Percentiles rank a stretch among this genome's conserved stretches.
These are phyloP conservation scores for Aphidoletes aphidimyza DNA, from an alignment of 2,888 invertebrate genomes.

Conservation along the genomic window DNA sequence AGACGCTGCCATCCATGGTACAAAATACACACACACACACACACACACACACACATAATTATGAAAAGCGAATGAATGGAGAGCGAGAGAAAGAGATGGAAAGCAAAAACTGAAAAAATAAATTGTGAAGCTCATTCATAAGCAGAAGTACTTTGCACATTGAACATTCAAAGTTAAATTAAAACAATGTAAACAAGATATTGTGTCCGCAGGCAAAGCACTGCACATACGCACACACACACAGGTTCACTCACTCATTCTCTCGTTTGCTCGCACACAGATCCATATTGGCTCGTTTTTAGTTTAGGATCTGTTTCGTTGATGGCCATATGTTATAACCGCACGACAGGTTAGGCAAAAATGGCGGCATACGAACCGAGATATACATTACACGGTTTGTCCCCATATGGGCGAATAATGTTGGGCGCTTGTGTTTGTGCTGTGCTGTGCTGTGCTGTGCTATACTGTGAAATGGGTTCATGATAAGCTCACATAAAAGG, in stretches of 20 bases:
- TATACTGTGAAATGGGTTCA: conserved; percentile 38
- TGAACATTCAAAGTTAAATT: conserved; percentile 47
- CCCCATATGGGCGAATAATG: conserved; percentile 7
- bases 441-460: too few relatives aligned
- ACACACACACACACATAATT: too few relatives aligned
- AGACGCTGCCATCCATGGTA: not conserved
- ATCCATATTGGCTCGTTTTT: not conserved
- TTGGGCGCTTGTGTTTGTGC: not conserved
- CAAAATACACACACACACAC: too few relatives aligned
- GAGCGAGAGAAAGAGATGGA: not conserved
- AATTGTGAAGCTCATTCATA: not conserved
- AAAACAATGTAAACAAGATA: conserved; percentile 47
- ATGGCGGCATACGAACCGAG: conserved; percentile 42
- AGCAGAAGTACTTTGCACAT: conserved; percentile 30
- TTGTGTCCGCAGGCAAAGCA: conserved; percentile 20
- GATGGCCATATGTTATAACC: conserved; percentile 36
- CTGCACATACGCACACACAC: not conserved
- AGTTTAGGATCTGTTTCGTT: conserved; percentile 28
- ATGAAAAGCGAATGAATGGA: too few relatives aligned
- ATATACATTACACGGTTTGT: too few relatives aligned
- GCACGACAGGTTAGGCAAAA: conserved; percentile 20
- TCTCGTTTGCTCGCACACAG: too few relatives aligned
- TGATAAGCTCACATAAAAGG: conserved; percentile 43
- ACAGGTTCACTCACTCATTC: too few relatives aligned
- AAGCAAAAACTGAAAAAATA: not conserved